phyloP scores from a whole-genome alignment of 2,797 vertebrate species.

The Petrocephalus schoutedeni region DNA sequence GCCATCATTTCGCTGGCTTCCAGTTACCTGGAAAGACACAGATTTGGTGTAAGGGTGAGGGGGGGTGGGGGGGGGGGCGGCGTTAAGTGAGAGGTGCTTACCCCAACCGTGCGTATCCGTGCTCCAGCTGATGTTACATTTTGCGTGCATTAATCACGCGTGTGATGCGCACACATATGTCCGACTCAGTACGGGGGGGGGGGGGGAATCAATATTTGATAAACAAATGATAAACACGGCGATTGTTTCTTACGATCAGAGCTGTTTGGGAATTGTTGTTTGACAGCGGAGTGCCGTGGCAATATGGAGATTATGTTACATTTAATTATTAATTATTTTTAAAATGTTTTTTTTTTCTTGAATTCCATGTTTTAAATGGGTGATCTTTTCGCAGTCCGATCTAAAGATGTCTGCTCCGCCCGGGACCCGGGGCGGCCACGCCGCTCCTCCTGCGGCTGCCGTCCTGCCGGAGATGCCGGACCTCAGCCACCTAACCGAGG shows the following conservation, averaged over 20 bases:
- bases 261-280: not conserved
- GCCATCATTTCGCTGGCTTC: slow-evolving; percentile 10
- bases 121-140: slow-evolving; percentile 16
- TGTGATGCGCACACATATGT: not conserved
- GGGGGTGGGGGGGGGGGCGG: not conserved
- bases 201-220: not conserved
- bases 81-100: slow-evolving; percentile 6
- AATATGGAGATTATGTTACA: not conserved
- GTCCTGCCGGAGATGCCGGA: slow-evolving; percentile 84
- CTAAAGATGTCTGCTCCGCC: slow-evolving; percentile 88
- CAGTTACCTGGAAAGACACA: slow-evolving; percentile 13
- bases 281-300: not conserved
- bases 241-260: not conserved
- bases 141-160: not conserved
- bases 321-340: not conserved
- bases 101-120: not conserved
- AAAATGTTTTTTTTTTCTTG: not conserved
- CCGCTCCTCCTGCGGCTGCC: slow-evolving; percentile 56
- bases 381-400: not conserved
- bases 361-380: not conserved
- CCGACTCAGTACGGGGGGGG: not conserved
- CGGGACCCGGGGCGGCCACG: slow-evolving; percentile 83
- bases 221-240: not conserved
- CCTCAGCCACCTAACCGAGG: slow-evolving; percentile 98
- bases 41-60: slow-evolving; percentile 14